Conservation (phyloP, 1,140 invertebrate genomes). For the Drosophila watanabei region DNA sequence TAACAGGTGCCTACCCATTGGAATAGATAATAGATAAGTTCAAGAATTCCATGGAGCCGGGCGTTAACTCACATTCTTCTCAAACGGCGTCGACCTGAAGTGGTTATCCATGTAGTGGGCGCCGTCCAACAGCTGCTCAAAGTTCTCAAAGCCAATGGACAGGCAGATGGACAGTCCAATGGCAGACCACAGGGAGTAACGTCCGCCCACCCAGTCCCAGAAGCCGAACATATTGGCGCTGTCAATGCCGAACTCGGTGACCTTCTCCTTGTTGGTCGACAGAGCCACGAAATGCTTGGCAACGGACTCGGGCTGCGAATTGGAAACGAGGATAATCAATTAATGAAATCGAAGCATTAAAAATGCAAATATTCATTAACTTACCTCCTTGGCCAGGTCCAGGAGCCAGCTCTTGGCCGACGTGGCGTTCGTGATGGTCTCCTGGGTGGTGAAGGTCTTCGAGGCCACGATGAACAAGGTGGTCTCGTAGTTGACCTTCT, state of each 20-base stretch:
- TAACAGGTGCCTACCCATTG: constrained; percentile 93
- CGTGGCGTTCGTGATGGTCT: constrained; percentile 99
- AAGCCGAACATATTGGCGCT: constrained; percentile 99
- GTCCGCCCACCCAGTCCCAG: constrained; percentile 99
- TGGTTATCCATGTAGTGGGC: constrained; percentile 98
- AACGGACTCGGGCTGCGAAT: constrained; percentile 91
- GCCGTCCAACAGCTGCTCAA: constrained; percentile 95
- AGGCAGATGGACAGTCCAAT: constrained; percentile 98
- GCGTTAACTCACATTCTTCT: constrained; percentile 94
- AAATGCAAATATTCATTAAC: constrained; percentile 57
- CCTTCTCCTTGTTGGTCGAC: constrained; percentile 97
- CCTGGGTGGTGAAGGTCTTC: constrained; percentile 99
- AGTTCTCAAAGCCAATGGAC: constrained; percentile 98
- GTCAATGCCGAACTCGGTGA: constrained; percentile 98
- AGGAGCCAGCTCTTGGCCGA: constrained; percentile 99
- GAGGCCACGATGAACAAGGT: constrained; percentile 99
- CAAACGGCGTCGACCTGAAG: constrained; percentile 94
- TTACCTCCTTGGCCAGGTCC: constrained; percentile 93
- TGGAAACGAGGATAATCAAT: background rate
- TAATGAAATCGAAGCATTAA: background rate
- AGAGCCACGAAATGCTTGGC: constrained; percentile 99
- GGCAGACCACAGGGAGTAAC: constrained; percentile 99
- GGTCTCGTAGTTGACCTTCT: constrained; percentile 96
- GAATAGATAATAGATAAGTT: background rate
- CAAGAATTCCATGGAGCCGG: background rate